phyloP scores from a whole-genome alignment of 2,888 invertebrate genomes.

The Erebia epiphron region DNA sequence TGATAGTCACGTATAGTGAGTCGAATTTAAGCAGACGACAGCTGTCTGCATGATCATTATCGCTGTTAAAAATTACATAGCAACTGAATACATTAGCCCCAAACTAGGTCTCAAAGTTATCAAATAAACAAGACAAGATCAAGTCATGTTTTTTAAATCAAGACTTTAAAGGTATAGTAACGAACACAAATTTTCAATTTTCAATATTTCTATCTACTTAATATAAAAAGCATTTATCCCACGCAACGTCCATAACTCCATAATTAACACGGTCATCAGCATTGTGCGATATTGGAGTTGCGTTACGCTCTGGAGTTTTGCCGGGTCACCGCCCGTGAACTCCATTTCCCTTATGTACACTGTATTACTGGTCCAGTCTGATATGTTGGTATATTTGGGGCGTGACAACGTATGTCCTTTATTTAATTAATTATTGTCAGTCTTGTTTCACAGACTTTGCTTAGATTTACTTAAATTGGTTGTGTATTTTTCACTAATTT shows the following conservation, averaged over 20 bases:
- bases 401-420: slow-evolving; percentile 49
- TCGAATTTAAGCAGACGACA: slow-evolving; percentile 18
- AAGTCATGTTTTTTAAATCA: neutral
- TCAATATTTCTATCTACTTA: slow-evolving; percentile 7
- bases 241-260: slow-evolving; percentile 24
- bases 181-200: neutral
- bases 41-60: slow-evolving; percentile 17
- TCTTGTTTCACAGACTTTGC: neutral
- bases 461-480: neutral
- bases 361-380: slow-evolving; percentile 46
- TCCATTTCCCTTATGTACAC: slow-evolving; percentile 65
- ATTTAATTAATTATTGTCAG: slow-evolving; percentile 29
- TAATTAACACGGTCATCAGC: slow-evolving; percentile 35
- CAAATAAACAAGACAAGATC: no score
- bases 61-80: slow-evolving; percentile 10
- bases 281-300: slow-evolving; percentile 36
- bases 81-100: slow-evolving; percentile 11
- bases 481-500: no score
- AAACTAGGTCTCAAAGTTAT: neutral
- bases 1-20: slow-evolving; percentile 14
- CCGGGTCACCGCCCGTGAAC: slow-evolving; percentile 79
- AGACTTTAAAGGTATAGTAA: neutral
- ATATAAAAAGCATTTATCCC: slow-evolving; percentile 4
- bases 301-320: slow-evolving; percentile 61
- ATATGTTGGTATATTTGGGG: slow-evolving; percentile 58